Evolutionary conservation across 1,140 invertebrate genomes (phyloP), one percentile per base, ranked within the genome.

Genomic region (Periplaneta americana): DNA sequence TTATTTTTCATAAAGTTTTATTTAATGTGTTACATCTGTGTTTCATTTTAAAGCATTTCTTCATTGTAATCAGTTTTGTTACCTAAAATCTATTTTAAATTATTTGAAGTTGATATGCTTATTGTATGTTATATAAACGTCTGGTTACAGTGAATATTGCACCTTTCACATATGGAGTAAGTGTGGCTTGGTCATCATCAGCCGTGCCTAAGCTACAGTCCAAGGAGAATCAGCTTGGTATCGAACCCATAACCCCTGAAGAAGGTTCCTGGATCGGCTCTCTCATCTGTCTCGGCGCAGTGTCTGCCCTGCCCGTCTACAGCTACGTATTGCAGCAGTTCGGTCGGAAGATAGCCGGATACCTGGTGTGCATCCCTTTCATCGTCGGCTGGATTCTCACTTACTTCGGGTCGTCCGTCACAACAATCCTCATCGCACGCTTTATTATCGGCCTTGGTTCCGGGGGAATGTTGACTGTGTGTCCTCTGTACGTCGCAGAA

Each of bases 401-500:
- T 6, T 83, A 88, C 0, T 86, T 88, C 31, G 88, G 88, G 0
- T 83, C 84, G 2, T 82, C 86, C 33, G 22, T 17, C 3, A 4
- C 15, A 2, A 13, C 22, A 4, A 17, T 48, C 22, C 13, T 48
- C 39, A 18, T 48, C 15, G 39, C 6, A 4, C 15, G 39, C 3
- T 48, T 48, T 22, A 4, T 48, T 22, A 2, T 22, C 22, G 39
- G 39, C 22, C 22, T 48, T 18, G 22, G 39, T 22, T 4, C 39
- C 15, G 39, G 39, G 3, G 39, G 39, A 4, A 18, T 48, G 4
- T 22, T 48, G 13, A 13, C 22, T 48, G 87, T 90, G 36, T 89
- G 91, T 34, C 90, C 92, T 0, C 85, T 91, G 2, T 94, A 93
- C 84, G 86, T 92, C 1, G 88, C 90, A 6, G 93, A 94, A 86